phyloP scores from a whole-genome alignment of 2,888 invertebrate genomes.

The Melolontha melolontha region DNA sequence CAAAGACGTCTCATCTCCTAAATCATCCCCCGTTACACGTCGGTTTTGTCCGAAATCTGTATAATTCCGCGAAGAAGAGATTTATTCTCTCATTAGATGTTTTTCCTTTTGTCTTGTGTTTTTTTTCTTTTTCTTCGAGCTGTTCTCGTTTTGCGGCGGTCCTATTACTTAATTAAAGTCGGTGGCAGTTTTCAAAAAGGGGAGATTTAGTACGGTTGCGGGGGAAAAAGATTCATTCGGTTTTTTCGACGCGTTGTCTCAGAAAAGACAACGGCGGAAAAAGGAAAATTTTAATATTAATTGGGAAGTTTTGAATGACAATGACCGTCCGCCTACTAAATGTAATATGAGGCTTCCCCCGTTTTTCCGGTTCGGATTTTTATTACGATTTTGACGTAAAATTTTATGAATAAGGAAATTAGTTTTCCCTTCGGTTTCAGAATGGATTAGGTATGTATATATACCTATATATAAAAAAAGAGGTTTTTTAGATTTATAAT shows the following conservation, averaged over 20 bases:
- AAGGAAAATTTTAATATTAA: constrained; percentile 36
- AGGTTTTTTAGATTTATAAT: too few species aligned
- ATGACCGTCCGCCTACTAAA: constrained; percentile 11
- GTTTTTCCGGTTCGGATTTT: constrained; percentile 19
- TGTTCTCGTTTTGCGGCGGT: constrained; percentile 5
- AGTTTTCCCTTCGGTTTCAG: constrained; percentile 23
- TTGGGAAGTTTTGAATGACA: constrained; percentile 32
- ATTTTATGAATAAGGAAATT: constrained; percentile 37
- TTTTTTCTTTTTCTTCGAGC: background rate
- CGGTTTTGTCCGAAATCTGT: constrained; percentile 29
- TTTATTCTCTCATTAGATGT: constrained; percentile 40
- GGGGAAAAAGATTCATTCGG: constrained; percentile 7
- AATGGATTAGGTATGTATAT: constrained; percentile 10
- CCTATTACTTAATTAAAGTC: constrained; percentile 36
- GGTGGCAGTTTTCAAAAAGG: constrained; percentile 21
- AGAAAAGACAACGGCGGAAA: background rate
- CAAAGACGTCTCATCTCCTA: background rate
- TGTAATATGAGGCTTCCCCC: constrained; percentile 15
- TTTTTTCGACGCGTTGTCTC: constrained; percentile 10
- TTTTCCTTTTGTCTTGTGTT: constrained; percentile 34
- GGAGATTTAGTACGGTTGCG: background rate
- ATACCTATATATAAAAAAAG: constrained; percentile 3
- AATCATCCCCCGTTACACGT: constrained; percentile 14
- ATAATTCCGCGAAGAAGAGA: constrained; percentile 37
- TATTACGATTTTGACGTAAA: constrained; percentile 19